Evolutionary conservation across 2,797 vertebrate species (phyloP).

Genomic region (Anabacerthia variegaticeps): DNA sequence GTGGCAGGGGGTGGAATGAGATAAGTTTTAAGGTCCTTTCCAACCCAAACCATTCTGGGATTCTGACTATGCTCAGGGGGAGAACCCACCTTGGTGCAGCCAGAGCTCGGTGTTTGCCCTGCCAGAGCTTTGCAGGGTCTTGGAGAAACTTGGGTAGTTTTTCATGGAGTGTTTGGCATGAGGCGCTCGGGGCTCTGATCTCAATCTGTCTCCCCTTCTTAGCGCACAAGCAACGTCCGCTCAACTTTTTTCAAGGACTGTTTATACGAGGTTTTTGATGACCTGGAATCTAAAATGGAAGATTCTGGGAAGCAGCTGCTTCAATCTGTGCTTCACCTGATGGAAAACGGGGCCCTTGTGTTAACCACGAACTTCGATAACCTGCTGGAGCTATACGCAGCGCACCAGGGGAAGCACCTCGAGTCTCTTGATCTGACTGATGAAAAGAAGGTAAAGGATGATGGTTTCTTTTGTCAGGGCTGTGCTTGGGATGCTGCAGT

Average conservation of each 20-base stretch:
- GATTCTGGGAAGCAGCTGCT: slow-evolving; percentile 91
- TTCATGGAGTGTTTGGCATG: accelerated
- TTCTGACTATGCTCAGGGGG: background rate
- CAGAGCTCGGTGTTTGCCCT: background rate
- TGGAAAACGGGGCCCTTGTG: slow-evolving; percentile 93
- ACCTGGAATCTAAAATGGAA: slow-evolving; percentile 96
- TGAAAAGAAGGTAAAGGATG: slow-evolving; percentile 86
- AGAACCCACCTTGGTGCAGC: too few relatives aligned
- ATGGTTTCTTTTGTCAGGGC: background rate
- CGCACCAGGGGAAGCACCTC: slow-evolving; percentile 90
- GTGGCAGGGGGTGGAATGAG: background rate
- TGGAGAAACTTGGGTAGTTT: accelerated
- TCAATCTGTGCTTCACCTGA: slow-evolving; percentile 90
- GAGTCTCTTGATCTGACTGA: slow-evolving; percentile 96
- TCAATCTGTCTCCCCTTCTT: slow-evolving; percentile 6
- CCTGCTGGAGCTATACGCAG: slow-evolving; percentile 92
- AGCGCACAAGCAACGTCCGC: slow-evolving; percentile 93
- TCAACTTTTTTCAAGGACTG: slow-evolving; percentile 98
- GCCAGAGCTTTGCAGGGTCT: background rate
- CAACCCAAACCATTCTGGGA: background rate
- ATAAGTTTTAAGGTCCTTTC: background rate
- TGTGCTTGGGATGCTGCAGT: background rate
- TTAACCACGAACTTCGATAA: slow-evolving; percentile 97
- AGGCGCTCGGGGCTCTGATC: background rate
- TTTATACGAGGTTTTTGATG: slow-evolving; percentile 95